A percentile compares a stretch with the other conserved stretches of the same genome.
Evolutionary conservation across 2,888 invertebrate species (phyloP).

Genomic region (Dicycla oo): DNA sequence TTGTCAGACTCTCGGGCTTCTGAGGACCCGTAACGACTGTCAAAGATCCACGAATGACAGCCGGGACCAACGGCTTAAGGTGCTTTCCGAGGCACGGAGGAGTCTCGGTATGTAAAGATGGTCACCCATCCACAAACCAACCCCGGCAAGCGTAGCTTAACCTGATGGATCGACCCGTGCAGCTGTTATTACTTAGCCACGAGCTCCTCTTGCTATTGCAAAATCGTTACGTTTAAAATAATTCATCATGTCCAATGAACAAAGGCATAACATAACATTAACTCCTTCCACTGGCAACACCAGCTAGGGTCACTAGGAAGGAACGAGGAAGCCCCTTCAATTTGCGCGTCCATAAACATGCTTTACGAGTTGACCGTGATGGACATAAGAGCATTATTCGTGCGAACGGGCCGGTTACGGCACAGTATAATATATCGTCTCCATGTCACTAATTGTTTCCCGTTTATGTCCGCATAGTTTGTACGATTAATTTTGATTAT

Average conservation of each 20-base stretch:
- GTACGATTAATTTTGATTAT: constrained; percentile 49
- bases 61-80: too few relatives aligned
- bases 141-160: too few relatives aligned
- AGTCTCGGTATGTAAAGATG: too few relatives aligned
- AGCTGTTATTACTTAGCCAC: too few relatives aligned
- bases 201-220: too few relatives aligned
- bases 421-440: constrained; percentile 46
- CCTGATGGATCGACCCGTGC: too few relatives aligned
- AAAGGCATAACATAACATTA: constrained; percentile 6
- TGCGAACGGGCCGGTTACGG: constrained; percentile 59
- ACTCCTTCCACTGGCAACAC: constrained; percentile 54
- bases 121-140: too few relatives aligned
- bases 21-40: too few relatives aligned
- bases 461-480: constrained; percentile 36
- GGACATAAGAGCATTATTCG: constrained; percentile 68
- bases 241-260: neutral
- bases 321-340: constrained; percentile 75
- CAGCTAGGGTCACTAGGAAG: constrained; percentile 67
- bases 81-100: too few relatives aligned
- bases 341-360: constrained; percentile 78
- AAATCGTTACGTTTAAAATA: too few relatives aligned
- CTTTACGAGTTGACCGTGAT: constrained; percentile 75
- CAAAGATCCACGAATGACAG: too few relatives aligned
- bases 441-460: constrained; percentile 64
- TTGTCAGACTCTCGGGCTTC: too few relatives aligned